These are phyloP conservation scores for Miltochrista miniata DNA, from an alignment of 2,888 invertebrate species.

Conservation along the genomic window DNA sequence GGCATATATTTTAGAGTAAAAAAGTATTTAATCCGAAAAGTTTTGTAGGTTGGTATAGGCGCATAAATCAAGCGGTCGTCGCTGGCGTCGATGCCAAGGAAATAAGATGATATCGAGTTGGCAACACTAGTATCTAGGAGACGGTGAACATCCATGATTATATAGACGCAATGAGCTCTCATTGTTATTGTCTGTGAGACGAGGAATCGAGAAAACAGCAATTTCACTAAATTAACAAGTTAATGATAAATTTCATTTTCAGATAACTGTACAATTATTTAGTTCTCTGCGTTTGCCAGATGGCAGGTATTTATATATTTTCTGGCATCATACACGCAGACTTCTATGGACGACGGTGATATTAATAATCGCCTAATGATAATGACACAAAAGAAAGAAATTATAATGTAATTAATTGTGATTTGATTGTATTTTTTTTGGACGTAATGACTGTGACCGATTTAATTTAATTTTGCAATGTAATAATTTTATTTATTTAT, in stretches of 20 bases:
- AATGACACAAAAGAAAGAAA: no score
- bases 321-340: no score
- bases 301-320: no score
- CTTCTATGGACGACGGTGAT: no score
- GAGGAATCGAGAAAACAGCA: neutral
- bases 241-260: neutral
- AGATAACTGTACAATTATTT: no score
- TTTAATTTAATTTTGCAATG: no score
- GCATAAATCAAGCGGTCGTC: constrained; percentile 73
- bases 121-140: constrained; percentile 66
- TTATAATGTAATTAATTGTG: no score
- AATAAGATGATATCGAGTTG: constrained; percentile 80
- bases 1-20: constrained; percentile 58
- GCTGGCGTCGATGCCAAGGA: constrained; percentile 77
- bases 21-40: constrained; percentile 78
- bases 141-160: constrained; percentile 29
- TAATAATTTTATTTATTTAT: no score
- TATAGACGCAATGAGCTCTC: constrained; percentile 28
- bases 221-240: neutral
- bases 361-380: no score
- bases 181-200: constrained; percentile 21
- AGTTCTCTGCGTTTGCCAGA: no score
- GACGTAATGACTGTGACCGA: no score
- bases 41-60: constrained; percentile 77
- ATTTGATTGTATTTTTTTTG: no score